Percentiles rank a stretch among this genome's conserved stretches.
Conservation (phyloP, 2,888 invertebrate genomes). For the Cyclophora albipunctata region DNA sequence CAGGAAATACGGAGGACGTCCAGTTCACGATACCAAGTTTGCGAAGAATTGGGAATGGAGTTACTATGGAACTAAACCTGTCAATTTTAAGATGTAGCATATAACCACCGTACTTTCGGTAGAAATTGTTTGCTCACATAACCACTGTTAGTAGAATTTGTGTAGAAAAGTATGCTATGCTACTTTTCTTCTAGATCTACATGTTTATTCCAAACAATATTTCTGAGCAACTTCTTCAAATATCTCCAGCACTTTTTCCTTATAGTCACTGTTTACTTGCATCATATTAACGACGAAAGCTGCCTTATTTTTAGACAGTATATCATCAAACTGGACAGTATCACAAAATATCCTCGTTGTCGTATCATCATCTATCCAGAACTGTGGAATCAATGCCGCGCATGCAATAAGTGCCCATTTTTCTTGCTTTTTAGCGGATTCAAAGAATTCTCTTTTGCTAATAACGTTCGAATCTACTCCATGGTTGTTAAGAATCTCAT, state of each 20-base stretch:
- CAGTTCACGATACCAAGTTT: constrained; percentile 50
- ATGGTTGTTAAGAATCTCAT: constrained; percentile 47
- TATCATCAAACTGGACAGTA: constrained; percentile 69
- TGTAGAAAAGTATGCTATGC: too few relatives aligned
- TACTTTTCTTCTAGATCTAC: too few relatives aligned
- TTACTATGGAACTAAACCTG: constrained; percentile 41
- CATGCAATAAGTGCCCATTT: constrained; percentile 71
- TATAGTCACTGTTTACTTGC: constrained; percentile 61
- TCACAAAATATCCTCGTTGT: constrained; percentile 61
- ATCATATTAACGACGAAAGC: constrained; percentile 75
- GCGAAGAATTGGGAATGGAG: constrained; percentile 40
- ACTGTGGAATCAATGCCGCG: constrained; percentile 68
- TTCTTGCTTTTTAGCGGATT: constrained; percentile 63
- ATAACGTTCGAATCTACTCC: constrained; percentile 56
- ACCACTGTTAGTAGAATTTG: too few relatives aligned
- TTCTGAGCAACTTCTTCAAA: constrained; percentile 72
- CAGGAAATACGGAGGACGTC: constrained; percentile 47
- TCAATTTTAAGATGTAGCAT: constrained; percentile 12
- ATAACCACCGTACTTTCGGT: neutral
- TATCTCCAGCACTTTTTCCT: constrained; percentile 66
- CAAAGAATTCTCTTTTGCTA: constrained; percentile 52
- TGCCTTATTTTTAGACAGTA: constrained; percentile 68
- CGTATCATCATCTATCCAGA: constrained; percentile 69
- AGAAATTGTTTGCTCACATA: too few relatives aligned
- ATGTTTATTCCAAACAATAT: constrained; percentile 34